Percentiles rank a stretch among this genome's conserved stretches.
Evolutionary conservation across 2,113 vertebrate genomes (phyloP).

Genomic region (Channa argus): DNA sequence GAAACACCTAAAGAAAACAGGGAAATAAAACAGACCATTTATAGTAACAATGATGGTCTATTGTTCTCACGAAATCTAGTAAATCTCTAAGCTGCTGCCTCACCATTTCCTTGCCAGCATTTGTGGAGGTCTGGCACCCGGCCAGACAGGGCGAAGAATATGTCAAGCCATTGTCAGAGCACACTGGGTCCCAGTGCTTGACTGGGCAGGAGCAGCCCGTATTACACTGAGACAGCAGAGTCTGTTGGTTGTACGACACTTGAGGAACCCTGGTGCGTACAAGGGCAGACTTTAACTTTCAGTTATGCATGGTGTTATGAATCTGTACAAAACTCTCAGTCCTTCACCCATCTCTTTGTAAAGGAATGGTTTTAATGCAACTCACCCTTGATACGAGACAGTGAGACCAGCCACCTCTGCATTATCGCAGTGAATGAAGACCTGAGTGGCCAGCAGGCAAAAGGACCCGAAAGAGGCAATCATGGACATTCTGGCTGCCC

Average conservation of each 20-base stretch:
- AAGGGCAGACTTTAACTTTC: not conserved
- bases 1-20: constrained; percentile 83
- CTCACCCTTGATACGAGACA: constrained; percentile 89
- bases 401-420: constrained; percentile 90
- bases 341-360: constrained; percentile 34
- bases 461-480: constrained; percentile 84
- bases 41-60: no score
- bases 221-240: constrained; percentile 90
- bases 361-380: not conserved
- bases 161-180: constrained; percentile 91
- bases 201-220: constrained; percentile 87
- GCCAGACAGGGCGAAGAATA: constrained; percentile 93
- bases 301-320: not conserved
- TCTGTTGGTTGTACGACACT: constrained; percentile 76
- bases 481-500: constrained; percentile 85
- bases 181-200: constrained; percentile 94
- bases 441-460: constrained; percentile 81
- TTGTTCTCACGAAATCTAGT: no score
- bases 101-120: constrained; percentile 85
- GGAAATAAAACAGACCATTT: not conserved
- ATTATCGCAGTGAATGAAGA: constrained; percentile 89
- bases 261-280: constrained; percentile 72
- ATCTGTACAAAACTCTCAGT: constrained; percentile 69
- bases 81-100: constrained; percentile 40
- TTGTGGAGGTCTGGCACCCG: constrained; percentile 86